Conservation (phyloP, 2,113 vertebrate species). For the Vireo altiloquus region DNA sequence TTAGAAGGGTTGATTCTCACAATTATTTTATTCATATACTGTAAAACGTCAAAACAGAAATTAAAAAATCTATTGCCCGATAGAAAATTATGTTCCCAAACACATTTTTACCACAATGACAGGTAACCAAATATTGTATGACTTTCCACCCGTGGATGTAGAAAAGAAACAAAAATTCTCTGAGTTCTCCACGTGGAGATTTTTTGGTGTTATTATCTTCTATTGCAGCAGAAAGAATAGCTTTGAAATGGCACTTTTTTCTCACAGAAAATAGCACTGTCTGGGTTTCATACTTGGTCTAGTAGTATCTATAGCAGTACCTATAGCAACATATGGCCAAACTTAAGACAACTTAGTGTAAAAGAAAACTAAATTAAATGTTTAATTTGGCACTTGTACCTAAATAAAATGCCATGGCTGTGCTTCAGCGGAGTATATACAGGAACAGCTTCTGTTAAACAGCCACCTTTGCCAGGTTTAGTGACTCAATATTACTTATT, state of each 20-base stretch:
- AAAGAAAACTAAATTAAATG: slow-evolving; percentile 33
- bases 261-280: neutral
- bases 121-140: neutral
- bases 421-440: neutral
- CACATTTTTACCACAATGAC: neutral
- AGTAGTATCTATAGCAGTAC: neutral
- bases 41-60: slow-evolving; percentile 6
- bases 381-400: slow-evolving; percentile 35
- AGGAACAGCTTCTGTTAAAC: slow-evolving; percentile 16
- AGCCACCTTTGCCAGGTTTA: slow-evolving; percentile 31
- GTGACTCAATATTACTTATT: slow-evolving; percentile 32
- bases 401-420: slow-evolving; percentile 9
- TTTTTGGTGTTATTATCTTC: neutral
- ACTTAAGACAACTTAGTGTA: neutral
- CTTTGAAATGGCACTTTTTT: neutral
- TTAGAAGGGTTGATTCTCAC: slow-evolving; percentile 35
- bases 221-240: neutral
- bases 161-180: neutral
- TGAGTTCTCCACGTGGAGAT: neutral
- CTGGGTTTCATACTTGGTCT: neutral
- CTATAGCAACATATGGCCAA: neutral
- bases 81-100: neutral
- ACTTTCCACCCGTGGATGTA: neutral
- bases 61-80: neutral
- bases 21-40: neutral